Percentiles rank a stretch among this genome's conserved stretches.
Evolutionary conservation across 92 coral and sea anemone genomes (phyloP).

Genomic region (Epizoanthus stellaris): DNA sequence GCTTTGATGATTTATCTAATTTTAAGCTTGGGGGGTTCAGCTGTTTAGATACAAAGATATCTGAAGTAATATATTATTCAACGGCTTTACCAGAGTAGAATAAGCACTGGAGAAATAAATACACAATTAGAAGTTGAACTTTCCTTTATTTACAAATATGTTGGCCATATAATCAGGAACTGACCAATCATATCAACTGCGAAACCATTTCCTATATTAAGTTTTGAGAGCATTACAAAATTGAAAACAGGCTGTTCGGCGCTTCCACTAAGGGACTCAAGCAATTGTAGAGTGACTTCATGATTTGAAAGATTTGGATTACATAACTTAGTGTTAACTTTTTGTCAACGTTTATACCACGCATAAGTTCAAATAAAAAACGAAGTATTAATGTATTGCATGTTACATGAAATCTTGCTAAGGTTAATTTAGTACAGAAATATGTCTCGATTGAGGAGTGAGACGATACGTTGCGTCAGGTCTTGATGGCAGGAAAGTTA

Average conservation of each 20-base stretch:
- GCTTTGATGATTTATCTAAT: conserved; percentile 2
- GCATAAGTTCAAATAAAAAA: too few relatives aligned
- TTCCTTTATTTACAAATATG: not conserved
- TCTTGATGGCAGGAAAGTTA: not conserved
- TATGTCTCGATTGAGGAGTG: not conserved
- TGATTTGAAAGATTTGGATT: not conserved
- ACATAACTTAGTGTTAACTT: not conserved
- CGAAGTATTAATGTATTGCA: too few relatives aligned
- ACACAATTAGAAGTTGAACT: not conserved
- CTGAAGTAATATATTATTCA: conserved; percentile 3
- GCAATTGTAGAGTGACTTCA: not conserved
- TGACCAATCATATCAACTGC: not conserved
- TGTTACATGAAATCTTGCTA: not conserved
- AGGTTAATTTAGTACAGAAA: not conserved
- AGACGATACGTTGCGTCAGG: not conserved
- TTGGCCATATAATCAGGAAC: not conserved
- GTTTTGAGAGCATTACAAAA: conserved; percentile 4
- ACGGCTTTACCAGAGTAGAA: conserved; percentile 6
- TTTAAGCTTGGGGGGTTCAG: conserved; percentile 13
- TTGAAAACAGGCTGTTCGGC: not conserved
- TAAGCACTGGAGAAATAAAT: not conserved
- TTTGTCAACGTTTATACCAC: not conserved
- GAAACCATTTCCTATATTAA: not conserved
- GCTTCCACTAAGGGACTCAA: not conserved
- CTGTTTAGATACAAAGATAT: conserved; percentile 15